Evolutionary conservation across 2,888 invertebrate species (phyloP).

Genomic region (Zygogramma bicolorata): DNA sequence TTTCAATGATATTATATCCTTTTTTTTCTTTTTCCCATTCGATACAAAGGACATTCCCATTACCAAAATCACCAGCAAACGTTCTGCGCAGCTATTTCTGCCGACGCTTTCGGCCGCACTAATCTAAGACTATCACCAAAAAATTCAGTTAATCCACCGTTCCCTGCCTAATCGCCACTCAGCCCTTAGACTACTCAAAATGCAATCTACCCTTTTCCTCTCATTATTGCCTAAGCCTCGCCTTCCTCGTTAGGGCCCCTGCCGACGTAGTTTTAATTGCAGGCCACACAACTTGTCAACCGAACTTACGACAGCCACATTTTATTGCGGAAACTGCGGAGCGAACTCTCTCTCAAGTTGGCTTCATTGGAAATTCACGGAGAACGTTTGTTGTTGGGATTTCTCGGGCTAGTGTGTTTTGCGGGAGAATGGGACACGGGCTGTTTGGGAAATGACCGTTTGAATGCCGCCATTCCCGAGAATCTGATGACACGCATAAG

Average conservation of each 20-base stretch:
- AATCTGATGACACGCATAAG: not conserved
- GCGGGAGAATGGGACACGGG: not conserved
- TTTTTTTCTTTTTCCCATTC: too few relatives aligned
- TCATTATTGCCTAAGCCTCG: constrained; percentile 40
- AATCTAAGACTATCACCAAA: constrained; percentile 7
- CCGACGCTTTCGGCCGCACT: not conserved
- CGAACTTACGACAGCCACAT: constrained; percentile 36
- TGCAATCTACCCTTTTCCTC: constrained; percentile 45
- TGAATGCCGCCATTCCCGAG: not conserved
- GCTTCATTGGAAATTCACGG: constrained; percentile 26
- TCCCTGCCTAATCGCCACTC: constrained; percentile 17
- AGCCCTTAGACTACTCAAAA: constrained; percentile 35
- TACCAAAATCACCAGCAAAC: too few relatives aligned
- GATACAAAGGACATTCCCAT: too few relatives aligned
- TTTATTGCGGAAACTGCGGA: constrained; percentile 24
- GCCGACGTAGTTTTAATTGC: constrained; percentile 46
- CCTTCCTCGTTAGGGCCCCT: constrained; percentile 39
- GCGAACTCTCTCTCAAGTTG: constrained; percentile 19
- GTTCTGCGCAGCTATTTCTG: not conserved
- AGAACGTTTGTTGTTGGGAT: constrained; percentile 16
- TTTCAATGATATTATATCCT: too few relatives aligned
- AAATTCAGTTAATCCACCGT: constrained; percentile 19
- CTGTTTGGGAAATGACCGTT: not conserved
- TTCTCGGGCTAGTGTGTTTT: not conserved
- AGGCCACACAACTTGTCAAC: constrained; percentile 29